phyloP scores from a whole-genome alignment of 2,797 vertebrate species.

The Eupleurogrammus muticus region DNA sequence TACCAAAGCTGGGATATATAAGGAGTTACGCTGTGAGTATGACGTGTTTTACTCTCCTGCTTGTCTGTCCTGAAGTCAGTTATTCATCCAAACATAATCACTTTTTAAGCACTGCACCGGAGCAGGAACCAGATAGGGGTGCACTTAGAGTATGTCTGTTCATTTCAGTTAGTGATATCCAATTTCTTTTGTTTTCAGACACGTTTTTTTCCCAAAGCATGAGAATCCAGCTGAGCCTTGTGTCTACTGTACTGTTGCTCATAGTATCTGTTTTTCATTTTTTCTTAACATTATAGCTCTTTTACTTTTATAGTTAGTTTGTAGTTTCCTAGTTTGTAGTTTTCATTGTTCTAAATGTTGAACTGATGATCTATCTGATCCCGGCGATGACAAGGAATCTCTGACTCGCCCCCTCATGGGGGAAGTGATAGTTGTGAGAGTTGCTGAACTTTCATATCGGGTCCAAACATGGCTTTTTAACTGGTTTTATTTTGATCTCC shows the following conservation, averaged over 20 bases:
- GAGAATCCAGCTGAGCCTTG: constrained; percentile 68
- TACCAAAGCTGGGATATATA: constrained; percentile 87
- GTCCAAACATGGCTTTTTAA: constrained; percentile 53
- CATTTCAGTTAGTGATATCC: constrained; percentile 65
- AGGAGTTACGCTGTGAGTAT: constrained; percentile 88
- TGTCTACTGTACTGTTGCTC: constrained; percentile 63
- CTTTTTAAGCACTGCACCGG: constrained; percentile 72
- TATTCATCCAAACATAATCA: constrained; percentile 81
- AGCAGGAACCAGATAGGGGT: constrained; percentile 54
- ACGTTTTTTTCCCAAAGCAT: constrained; percentile 72
- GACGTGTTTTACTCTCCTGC: constrained; percentile 79
- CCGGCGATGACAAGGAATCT: constrained; percentile 28
- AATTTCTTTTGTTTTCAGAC: constrained; percentile 61
- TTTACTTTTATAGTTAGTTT: constrained; percentile 44
- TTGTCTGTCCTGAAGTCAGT: constrained; percentile 83
- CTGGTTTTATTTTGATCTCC: constrained; percentile 44
- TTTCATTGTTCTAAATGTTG: constrained; percentile 53
- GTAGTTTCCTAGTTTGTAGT: constrained; percentile 47
- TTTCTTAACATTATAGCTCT: constrained; percentile 47
- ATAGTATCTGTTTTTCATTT: constrained; percentile 62
- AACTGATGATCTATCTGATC: constrained; percentile 38
- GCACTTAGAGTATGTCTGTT: constrained; percentile 69
- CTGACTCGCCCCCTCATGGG: constrained; percentile 31
- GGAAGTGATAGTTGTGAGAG: constrained; percentile 43
- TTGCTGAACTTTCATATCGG: constrained; percentile 18